A percentile compares a stretch with the other conserved stretches of the same genome.
phyloP scores from a whole-genome alignment of 2,113 vertebrate genomes.

The Promerops cafer region DNA sequence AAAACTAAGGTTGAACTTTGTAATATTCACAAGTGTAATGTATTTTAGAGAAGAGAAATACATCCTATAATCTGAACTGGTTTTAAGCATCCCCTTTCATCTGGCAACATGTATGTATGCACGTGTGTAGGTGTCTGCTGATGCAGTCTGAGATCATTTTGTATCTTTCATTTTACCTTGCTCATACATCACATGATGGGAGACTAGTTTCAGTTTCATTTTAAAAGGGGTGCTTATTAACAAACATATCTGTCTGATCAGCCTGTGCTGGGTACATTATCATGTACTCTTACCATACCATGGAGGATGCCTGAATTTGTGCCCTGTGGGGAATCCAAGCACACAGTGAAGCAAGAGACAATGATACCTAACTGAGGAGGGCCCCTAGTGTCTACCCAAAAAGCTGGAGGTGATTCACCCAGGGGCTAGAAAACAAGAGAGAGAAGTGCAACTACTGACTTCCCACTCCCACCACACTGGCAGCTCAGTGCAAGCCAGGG shows the following conservation, averaged over 20 bases:
- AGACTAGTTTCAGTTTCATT: background rate
- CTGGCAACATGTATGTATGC: no score
- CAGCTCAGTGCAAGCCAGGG: background rate
- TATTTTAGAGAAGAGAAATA: background rate
- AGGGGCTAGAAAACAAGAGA: background rate
- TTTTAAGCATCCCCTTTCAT: background rate
- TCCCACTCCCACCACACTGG: background rate
- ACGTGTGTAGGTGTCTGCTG: background rate
- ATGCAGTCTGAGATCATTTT: background rate
- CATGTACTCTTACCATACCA: background rate
- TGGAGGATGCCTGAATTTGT: background rate
- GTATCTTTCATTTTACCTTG: background rate
- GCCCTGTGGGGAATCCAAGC: background rate
- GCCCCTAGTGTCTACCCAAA: background rate
- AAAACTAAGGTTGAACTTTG: background rate
- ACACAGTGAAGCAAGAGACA: background rate
- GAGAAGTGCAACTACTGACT: background rate
- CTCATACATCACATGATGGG: background rate
- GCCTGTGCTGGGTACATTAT: rapidly evolving
- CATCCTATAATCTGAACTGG: background rate
- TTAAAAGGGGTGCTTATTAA: background rate
- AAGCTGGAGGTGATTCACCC: background rate
- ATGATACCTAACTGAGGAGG: background rate
- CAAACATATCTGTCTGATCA: background rate
- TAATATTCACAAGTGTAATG: background rate